phyloP scores from a whole-genome alignment of 2,113 vertebrate species.

The Brevimyrus niger region DNA sequence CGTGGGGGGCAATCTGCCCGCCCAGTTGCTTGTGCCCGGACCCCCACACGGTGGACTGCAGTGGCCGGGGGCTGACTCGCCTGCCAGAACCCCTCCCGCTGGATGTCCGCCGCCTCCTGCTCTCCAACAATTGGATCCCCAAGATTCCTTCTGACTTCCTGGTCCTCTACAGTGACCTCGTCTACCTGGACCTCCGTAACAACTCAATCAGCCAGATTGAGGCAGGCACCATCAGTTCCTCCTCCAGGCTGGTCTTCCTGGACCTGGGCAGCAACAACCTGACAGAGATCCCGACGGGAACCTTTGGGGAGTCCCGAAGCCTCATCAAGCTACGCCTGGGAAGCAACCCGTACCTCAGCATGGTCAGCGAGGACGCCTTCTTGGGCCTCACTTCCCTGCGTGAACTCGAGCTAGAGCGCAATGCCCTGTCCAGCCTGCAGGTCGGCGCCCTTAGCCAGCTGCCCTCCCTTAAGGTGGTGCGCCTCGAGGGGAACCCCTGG shows the following conservation, averaged over 20 bases:
- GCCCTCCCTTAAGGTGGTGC: slow-evolving; percentile 77
- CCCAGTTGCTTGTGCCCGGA: slow-evolving; percentile 78
- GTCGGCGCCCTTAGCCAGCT: slow-evolving; percentile 77
- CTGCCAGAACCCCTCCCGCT: slow-evolving; percentile 83
- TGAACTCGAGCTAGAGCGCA: slow-evolving; percentile 86
- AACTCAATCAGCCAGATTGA: slow-evolving; percentile 83
- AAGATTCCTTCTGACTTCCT: slow-evolving; percentile 88
- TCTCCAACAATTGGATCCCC: slow-evolving; percentile 85
- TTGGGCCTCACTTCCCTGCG: slow-evolving; percentile 81
- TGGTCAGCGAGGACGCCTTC: slow-evolving; percentile 83
- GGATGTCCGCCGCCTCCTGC: slow-evolving; percentile 81
- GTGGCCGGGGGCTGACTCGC: slow-evolving; percentile 73
- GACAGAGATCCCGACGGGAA: slow-evolving; percentile 79
- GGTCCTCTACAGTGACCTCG: slow-evolving; percentile 88
- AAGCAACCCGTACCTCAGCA: slow-evolving; percentile 79
- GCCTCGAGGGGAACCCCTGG: slow-evolving; percentile 94
- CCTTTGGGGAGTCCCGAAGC: slow-evolving; percentile 79
- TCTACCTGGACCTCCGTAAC: slow-evolving; percentile 93
- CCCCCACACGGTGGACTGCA: slow-evolving; percentile 91
- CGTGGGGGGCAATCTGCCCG: slow-evolving; percentile 71
- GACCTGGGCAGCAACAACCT: slow-evolving; percentile 93
- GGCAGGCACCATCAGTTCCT: slow-evolving; percentile 84
- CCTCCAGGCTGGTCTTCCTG: slow-evolving; percentile 84
- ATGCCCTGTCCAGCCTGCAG: slow-evolving; percentile 75
- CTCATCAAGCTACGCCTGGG: slow-evolving; percentile 83